phyloP scores from a whole-genome alignment of 2,797 vertebrate species.

The Phoebastria nigripes region DNA sequence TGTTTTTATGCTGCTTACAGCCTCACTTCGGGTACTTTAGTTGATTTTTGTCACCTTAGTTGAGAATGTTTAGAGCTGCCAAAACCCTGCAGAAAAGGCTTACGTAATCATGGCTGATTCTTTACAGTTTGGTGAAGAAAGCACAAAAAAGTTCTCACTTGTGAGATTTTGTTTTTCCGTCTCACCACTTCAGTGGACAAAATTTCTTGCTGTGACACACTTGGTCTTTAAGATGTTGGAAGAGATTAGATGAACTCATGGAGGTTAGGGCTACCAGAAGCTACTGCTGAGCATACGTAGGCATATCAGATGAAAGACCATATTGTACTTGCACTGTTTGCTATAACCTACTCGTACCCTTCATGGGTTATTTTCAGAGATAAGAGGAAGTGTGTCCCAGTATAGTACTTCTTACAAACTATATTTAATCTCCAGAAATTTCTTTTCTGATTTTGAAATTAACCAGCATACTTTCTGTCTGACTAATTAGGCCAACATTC shows the following conservation, averaged over 20 bases:
- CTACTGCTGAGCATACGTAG: accelerated
- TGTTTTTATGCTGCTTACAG: not conserved
- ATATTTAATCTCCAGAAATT: conserved; percentile 15
- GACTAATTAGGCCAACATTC: not conserved
- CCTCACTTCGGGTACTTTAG: not conserved
- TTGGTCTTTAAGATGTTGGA: not conserved
- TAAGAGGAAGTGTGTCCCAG: not conserved
- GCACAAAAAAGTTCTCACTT: not conserved
- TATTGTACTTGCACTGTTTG: not conserved
- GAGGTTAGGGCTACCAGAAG: not conserved
- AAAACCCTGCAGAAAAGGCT: not conserved
- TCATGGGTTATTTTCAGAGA: conserved; percentile 3
- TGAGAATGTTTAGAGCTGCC: not conserved
- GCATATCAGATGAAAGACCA: not conserved
- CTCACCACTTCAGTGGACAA: not conserved
- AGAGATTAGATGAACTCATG: not conserved
- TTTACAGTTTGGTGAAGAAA: not conserved
- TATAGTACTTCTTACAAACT: not conserved
- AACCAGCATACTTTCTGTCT: conserved; percentile 21
- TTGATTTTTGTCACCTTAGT: not conserved
- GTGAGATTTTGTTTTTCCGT: not conserved
- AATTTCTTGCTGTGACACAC: not conserved
- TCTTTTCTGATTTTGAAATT: conserved; percentile 11
- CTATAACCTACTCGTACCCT: not conserved
- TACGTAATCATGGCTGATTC: not conserved